Evolutionary conservation across 2,113 vertebrate species (phyloP), one percentile per base, ranked within the genome.

Genomic region (Panthera uncia): DNA sequence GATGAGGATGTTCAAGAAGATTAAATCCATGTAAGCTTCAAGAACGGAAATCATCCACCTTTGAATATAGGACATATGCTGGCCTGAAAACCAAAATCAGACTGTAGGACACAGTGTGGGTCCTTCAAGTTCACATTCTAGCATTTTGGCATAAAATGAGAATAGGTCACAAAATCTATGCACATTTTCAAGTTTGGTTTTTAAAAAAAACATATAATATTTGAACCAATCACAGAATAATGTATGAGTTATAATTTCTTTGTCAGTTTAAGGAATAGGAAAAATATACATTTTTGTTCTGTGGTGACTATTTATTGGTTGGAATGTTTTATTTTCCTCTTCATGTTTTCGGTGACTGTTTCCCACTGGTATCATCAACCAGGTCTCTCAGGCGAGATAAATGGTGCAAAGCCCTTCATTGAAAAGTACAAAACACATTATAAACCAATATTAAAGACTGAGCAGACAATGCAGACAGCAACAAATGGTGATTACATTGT

Each of bases 351-450:
- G 84, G 74, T 31, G 73, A 93, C 90, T 93, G 48, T 91, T 95
- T 98, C 65, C 92, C 92, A n/a, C 93, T 94, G 66, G 95, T 97
- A 81, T 99, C 99, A 82, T 99, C 98, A 82, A 99, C 99, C 21
- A 99, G 98, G n/a, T 98, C 98, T 95, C 98, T 99, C 57, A 99
- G 98, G 66, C 97, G 97, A 33, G 98, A 98, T 89, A 99, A 98
- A 97, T 99, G 99, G 45, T 99, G 98, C 95, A 99, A 98, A 94
- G 99, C 98, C 98, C 99, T 99, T 96, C 25, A 97, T 92, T 31
- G 92, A 95, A 97, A 97, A 95, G 93, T 68, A 50, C 50, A 96
- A 89, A 93, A 95, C 15, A 97, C 16, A 94, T 89, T 95, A 90
- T 55, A 91, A 97, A 79, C 55, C 73, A 69, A 4, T 25, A 68